Conservation (phyloP, 2,797 vertebrate genomes). For the Etheostoma perlongum region DNA sequence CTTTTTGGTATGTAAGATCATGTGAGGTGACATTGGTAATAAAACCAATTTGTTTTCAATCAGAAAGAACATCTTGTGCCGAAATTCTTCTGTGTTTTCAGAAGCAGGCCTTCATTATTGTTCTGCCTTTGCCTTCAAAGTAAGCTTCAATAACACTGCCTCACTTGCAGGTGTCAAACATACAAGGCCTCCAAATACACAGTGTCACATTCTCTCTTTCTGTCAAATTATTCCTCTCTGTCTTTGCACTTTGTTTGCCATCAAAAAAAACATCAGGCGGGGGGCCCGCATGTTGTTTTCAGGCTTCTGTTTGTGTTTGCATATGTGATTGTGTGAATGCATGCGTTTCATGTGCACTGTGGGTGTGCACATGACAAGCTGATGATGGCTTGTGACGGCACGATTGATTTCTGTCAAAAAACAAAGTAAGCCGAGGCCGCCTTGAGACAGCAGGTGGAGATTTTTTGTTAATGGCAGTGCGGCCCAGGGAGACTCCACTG, state of each 20-base stretch:
- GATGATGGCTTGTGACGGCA: slow-evolving; percentile 62
- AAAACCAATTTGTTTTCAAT: slow-evolving; percentile 84
- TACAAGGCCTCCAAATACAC: slow-evolving; percentile 74
- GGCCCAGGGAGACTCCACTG: slow-evolving; percentile 45
- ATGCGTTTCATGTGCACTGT: slow-evolving; percentile 52
- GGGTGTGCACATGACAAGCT: slow-evolving; percentile 56
- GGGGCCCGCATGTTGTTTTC: slow-evolving; percentile 56
- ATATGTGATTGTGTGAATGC: slow-evolving; percentile 46
- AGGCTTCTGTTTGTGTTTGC: slow-evolving; percentile 64
- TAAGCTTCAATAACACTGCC: slow-evolving; percentile 73
- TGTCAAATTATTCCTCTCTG: slow-evolving; percentile 76
- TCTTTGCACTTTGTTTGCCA: slow-evolving; percentile 76
- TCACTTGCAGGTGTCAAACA: slow-evolving; percentile 77
- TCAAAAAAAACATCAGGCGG: slow-evolving; percentile 67
- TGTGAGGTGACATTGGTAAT: slow-evolving; percentile 71
- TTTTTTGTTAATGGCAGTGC: slow-evolving; percentile 66
- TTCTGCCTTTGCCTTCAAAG: slow-evolving; percentile 80
- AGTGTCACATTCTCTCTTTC: slow-evolving; percentile 72
- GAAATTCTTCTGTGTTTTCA: slow-evolving; percentile 66
- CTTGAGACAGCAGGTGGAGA: slow-evolving; percentile 66
- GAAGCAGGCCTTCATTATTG: slow-evolving; percentile 80
- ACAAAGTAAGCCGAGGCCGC: slow-evolving; percentile 47
- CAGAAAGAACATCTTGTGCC: slow-evolving; percentile 70
- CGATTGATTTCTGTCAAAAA: slow-evolving; percentile 74
- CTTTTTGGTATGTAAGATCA: slow-evolving; percentile 64